A percentile compares a stretch with the other conserved stretches of the same genome.
Evolutionary conservation across 2,888 invertebrate species (phyloP).

Genomic region (Autographa pulchrina): DNA sequence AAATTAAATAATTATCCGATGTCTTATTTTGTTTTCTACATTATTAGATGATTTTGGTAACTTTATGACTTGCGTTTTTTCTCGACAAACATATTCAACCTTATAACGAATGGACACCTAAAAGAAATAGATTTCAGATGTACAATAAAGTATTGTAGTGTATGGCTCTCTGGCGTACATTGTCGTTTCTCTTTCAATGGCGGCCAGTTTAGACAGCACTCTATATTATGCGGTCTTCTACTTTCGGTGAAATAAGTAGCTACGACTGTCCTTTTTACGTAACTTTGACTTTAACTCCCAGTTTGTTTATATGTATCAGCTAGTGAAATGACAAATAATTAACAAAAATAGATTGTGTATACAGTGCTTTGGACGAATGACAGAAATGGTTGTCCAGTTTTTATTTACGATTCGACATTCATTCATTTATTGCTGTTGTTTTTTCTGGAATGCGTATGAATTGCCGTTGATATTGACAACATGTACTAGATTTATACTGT

Average conservation of each 20-base stretch:
- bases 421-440: conserved; percentile 33
- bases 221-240: neutral
- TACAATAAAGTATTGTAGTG: conserved; percentile 23
- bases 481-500: neutral
- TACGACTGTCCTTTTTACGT: neutral
- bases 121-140: conserved; percentile 29
- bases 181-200: neutral
- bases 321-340: too few species aligned
- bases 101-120: conserved; percentile 15
- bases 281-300: neutral
- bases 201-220: neutral
- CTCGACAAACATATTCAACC: neutral
- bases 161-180: neutral
- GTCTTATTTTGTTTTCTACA: too few species aligned
- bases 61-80: neutral
- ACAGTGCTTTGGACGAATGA: too few species aligned
- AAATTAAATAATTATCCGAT: too few species aligned
- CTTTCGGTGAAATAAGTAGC: neutral
- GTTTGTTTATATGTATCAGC: neutral
- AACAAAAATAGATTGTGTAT: too few species aligned
- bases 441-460: conserved; percentile 34
- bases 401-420: neutral
- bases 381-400: too few species aligned
- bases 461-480: conserved; percentile 32
- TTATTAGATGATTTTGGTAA: neutral